A percentile compares a stretch with the other conserved stretches of the same genome.
These are phyloP conservation scores for Hydractinia symbiolongicarpus DNA, from an alignment of 30 jellyfish, hydroid and myxozoan species.

Conservation along the genomic window DNA sequence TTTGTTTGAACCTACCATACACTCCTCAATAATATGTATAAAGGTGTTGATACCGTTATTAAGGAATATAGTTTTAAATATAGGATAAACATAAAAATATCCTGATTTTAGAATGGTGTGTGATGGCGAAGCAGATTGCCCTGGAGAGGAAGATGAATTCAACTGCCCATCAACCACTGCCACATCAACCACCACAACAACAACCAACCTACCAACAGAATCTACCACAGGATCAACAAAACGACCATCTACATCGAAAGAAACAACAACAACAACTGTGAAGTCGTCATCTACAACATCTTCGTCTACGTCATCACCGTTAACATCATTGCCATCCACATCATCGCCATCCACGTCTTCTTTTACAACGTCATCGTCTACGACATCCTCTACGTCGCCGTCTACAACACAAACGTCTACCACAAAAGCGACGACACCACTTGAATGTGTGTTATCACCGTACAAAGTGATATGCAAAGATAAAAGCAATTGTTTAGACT, in stretches of 20 bases:
- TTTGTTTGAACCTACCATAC: no score
- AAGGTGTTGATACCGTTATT: no score
- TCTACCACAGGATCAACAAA: background rate
- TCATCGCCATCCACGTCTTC: no score
- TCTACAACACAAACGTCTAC: slow-evolving; percentile 2
- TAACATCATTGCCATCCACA: background rate
- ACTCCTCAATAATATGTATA: no score
- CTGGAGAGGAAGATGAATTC: slow-evolving; percentile 1
- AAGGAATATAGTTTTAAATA: no score
- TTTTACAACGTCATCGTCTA: background rate
- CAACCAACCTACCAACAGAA: background rate
- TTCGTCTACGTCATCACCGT: background rate
- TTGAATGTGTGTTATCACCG: slow-evolving; percentile 17
- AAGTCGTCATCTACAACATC: background rate
- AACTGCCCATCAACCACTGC: slow-evolving; percentile 8
- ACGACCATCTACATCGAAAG: background rate
- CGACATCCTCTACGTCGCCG: background rate
- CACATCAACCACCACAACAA: background rate
- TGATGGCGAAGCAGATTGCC: slow-evolving; percentile 17
- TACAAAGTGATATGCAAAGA: slow-evolving; percentile 14
- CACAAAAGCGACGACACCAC: slow-evolving; percentile 2
- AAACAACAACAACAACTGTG: slow-evolving; percentile 5
- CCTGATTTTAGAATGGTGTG: slow-evolving; percentile 1
- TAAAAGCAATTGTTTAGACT: slow-evolving; percentile 19
- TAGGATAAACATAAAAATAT: no score